Percentiles rank a stretch among this genome's conserved stretches.
phyloP scores from a whole-genome alignment of 2,113 vertebrate species.

The Pangasianodon gigas region DNA sequence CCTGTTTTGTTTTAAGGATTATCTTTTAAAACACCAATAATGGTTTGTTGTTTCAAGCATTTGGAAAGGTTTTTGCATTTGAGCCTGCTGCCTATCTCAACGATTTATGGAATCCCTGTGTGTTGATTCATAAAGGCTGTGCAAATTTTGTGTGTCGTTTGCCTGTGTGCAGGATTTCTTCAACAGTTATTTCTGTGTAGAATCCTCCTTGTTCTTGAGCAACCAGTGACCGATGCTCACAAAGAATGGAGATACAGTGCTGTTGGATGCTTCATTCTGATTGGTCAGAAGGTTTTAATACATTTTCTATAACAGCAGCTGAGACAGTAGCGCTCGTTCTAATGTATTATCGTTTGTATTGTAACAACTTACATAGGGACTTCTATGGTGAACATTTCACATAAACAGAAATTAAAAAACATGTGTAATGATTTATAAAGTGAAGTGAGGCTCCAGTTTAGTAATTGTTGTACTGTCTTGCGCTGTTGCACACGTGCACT shows the following conservation, averaged over 20 bases:
- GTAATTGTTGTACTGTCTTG: too few species aligned
- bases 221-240: not conserved
- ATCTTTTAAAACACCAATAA: conserved; percentile 28
- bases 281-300: conserved; percentile 18
- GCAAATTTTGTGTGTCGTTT: conserved; percentile 7
- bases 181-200: not conserved
- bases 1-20: conserved; percentile 42
- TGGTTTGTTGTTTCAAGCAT: conserved; percentile 27
- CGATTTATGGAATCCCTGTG: not conserved
- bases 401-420: not conserved
- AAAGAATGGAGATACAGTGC: not conserved
- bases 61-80: conserved; percentile 28
- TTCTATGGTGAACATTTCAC: not conserved
- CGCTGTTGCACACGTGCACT: too few species aligned
- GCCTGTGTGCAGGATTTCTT: not conserved
- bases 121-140: conserved; percentile 19
- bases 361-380: not conserved
- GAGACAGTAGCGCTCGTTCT: not conserved
- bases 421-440: not conserved
- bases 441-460: too few species aligned
- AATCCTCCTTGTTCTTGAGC: conserved; percentile 1
- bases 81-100: not conserved
- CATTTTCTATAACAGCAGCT: not conserved
- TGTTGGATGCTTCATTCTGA: not conserved
- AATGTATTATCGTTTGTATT: not conserved